Conservation (phyloP, 2,113 vertebrate species). For the Machaerirhynchus nigripectus region DNA sequence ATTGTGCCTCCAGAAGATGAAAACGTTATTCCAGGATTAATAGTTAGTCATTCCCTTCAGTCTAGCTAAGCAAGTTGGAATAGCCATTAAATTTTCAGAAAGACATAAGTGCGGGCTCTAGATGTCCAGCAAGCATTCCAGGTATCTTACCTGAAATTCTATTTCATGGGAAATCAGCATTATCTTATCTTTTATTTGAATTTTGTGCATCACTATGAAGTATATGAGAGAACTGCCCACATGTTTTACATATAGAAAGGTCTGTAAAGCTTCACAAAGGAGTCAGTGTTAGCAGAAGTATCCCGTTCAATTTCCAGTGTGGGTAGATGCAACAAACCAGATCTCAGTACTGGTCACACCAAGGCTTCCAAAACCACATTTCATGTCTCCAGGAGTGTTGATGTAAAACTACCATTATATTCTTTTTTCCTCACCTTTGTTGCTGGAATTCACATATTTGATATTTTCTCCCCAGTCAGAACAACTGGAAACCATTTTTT, state of each 20-base stretch:
- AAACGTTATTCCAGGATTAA: not conserved
- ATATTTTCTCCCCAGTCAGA: not conserved
- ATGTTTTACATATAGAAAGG: not conserved
- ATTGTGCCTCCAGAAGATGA: not conserved
- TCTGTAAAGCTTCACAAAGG: not conserved
- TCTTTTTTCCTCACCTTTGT: not conserved
- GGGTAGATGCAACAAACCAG: not conserved
- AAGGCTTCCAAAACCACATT: not conserved
- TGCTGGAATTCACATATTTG: not conserved
- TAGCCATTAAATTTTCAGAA: not conserved
- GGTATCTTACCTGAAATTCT: not conserved
- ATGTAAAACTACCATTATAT: not conserved
- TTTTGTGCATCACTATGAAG: not conserved
- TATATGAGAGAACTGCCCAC: not conserved
- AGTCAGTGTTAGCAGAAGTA: not conserved
- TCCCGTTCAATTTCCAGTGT: not conserved
- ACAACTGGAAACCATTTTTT: not conserved
- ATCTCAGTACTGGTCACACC: not conserved
- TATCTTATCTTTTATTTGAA: not conserved
- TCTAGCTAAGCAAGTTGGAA: not conserved
- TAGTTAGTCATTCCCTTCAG: not conserved
- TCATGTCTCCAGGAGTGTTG: not conserved
- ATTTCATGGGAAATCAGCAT: not conserved
- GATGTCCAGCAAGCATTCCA: not conserved
- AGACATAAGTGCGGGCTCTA: accelerated